Conservation (phyloP, 2,113 vertebrate species). For the Limnothrissa miodon region DNA sequence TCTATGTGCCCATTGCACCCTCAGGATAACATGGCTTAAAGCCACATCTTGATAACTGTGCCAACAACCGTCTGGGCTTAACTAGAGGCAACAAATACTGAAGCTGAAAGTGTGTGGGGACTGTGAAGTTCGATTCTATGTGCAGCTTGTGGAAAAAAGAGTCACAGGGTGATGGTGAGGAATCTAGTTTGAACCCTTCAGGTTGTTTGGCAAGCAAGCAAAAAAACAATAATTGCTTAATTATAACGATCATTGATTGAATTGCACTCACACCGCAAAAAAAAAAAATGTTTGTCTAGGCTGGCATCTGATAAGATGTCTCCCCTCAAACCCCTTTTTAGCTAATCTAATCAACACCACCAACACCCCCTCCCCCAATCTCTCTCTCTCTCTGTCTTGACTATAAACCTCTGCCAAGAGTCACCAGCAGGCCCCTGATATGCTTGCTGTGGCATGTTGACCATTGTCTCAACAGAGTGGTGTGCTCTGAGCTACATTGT, state of each 20-base stretch:
- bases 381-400: background rate
- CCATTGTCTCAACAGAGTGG: background rate
- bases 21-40: background rate
- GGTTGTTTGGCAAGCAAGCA: background rate
- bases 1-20: background rate
- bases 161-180: background rate
- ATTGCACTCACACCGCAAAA: background rate
- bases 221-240: background rate
- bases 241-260: background rate
- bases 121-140: background rate
- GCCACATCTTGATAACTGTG: conserved; percentile 4
- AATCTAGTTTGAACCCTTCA: background rate
- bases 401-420: too few relatives aligned
- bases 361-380: background rate
- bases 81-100: background rate
- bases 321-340: background rate
- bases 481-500: background rate
- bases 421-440: background rate
- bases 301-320: background rate
- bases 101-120: background rate
- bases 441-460: background rate
- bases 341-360: conserved; percentile 1
- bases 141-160: too few relatives aligned
- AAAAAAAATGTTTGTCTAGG: background rate
- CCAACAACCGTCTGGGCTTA: background rate